Evolutionary conservation across 2,888 invertebrate genomes (phyloP).

Genomic region (Drosophila cognata): DNA sequence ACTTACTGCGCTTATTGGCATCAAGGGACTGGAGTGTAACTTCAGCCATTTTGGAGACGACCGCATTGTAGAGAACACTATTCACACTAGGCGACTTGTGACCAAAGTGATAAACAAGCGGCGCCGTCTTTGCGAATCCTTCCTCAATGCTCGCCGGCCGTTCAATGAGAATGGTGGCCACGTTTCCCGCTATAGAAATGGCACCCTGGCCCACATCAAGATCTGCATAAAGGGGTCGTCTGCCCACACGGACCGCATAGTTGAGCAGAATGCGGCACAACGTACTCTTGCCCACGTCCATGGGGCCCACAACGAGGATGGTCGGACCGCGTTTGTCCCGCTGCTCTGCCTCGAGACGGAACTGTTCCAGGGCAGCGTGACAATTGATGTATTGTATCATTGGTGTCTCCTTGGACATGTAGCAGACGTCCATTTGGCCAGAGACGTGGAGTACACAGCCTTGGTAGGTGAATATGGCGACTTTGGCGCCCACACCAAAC

Average conservation of each 20-base stretch:
- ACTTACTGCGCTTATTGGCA: slow-evolving; percentile 92
- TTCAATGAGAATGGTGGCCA: slow-evolving; percentile 96
- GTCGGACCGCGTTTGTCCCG: slow-evolving; percentile 91
- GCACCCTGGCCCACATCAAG: slow-evolving; percentile 98
- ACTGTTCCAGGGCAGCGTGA: slow-evolving; percentile 96
- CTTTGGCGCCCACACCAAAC: slow-evolving; percentile 95
- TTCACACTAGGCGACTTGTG: slow-evolving; percentile 92
- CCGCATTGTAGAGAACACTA: slow-evolving; percentile 92
- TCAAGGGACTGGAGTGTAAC: slow-evolving; percentile 93
- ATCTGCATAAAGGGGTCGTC: slow-evolving; percentile 96
- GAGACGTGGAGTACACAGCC: slow-evolving; percentile 94
- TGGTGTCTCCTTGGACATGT: slow-evolving; percentile 97
- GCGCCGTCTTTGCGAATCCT: slow-evolving; percentile 97
- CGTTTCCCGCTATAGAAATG: slow-evolving; percentile 95
- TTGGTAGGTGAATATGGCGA: slow-evolving; percentile 98
- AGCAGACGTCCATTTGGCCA: slow-evolving; percentile 96
- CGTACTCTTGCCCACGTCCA: slow-evolving; percentile 98
- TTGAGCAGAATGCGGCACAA: slow-evolving; percentile 94
- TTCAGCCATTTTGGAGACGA: slow-evolving; percentile 93
- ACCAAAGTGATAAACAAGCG: slow-evolving; percentile 97
- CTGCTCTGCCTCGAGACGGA: slow-evolving; percentile 93
- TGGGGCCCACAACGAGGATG: slow-evolving; percentile 96
- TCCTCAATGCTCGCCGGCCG: slow-evolving; percentile 97
- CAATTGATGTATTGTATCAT: slow-evolving; percentile 98
- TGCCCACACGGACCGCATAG: slow-evolving; percentile 96